A percentile compares a stretch with the other conserved stretches of the same genome.
Conservation (phyloP, 2,888 invertebrate genomes). For the Oligia fasciuncula region DNA sequence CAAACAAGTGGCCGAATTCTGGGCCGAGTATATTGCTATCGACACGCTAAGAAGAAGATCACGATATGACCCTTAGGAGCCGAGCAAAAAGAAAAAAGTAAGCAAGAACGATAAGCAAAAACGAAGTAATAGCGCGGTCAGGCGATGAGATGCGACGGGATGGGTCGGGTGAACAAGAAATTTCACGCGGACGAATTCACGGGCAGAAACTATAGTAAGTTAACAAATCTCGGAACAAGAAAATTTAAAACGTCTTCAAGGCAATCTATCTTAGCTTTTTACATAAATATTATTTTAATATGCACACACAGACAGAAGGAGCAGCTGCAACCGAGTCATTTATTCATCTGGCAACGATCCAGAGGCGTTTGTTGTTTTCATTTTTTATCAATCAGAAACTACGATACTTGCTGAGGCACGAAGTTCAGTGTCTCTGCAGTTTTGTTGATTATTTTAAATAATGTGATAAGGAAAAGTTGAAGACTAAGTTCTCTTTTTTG, state of each 20-base stretch:
- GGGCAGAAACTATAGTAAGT: not conserved
- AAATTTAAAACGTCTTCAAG: slow-evolving; percentile 30
- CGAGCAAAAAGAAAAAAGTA: too few relatives aligned
- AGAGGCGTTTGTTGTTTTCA: slow-evolving; percentile 27
- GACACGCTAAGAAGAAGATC: too few relatives aligned
- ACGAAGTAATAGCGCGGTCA: too few relatives aligned
- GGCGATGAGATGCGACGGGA: too few relatives aligned
- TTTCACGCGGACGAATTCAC: too few relatives aligned
- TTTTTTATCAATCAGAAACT: slow-evolving; percentile 50
- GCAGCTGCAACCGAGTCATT: slow-evolving; percentile 48
- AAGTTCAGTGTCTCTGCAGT: slow-evolving; percentile 8
- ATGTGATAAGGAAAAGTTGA: not conserved
- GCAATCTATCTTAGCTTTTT: slow-evolving; percentile 48
- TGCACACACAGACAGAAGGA: slow-evolving; percentile 56
- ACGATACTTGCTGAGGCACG: not conserved
- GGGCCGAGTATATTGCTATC: too few relatives aligned
- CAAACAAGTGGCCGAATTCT: too few relatives aligned
- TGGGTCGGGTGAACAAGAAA: too few relatives aligned
- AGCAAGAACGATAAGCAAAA: too few relatives aligned
- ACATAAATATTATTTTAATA: slow-evolving; percentile 70
- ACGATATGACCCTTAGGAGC: too few relatives aligned
- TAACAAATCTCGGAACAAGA: slow-evolving; percentile 8
- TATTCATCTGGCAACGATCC: slow-evolving; percentile 57
- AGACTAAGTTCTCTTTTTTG: not conserved
- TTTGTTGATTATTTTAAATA: not conserved